Conservation (phyloP, 1,140 invertebrate genomes). For the Ceratina calcarata region DNA sequence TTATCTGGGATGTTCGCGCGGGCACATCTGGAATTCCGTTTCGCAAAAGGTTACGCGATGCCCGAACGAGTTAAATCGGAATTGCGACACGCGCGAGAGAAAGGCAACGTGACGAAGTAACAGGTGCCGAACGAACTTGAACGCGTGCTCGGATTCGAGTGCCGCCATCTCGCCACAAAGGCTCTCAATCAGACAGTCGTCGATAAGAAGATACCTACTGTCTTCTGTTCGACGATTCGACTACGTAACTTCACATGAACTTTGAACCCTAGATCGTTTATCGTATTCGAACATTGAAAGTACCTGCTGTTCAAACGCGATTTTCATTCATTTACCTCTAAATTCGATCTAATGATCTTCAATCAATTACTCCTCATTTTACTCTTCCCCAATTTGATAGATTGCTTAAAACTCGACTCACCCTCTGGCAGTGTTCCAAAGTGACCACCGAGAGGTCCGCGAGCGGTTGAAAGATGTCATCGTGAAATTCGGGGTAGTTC, state of each 20-base stretch:
- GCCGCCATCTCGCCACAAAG: conserved; percentile 58
- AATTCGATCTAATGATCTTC: too few relatives aligned
- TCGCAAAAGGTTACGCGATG: conserved; percentile 43
- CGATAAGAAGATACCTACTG: conserved; percentile 57
- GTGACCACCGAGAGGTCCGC: conserved; percentile 79
- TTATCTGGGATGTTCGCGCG: not conserved
- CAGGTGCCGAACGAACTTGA: conserved; percentile 50
- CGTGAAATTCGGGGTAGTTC: conserved; percentile 79
- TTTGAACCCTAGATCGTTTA: too few relatives aligned
- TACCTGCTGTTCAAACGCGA: too few relatives aligned
- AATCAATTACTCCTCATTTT: too few relatives aligned
- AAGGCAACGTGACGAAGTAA: conserved; percentile 52
- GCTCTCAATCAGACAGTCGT: conserved; percentile 17
- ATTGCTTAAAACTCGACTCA: conserved; percentile 59
- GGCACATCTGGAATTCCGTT: conserved; percentile 5
- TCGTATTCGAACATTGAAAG: too few relatives aligned
- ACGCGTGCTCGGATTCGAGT: conserved; percentile 37
- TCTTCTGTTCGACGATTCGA: not conserved
- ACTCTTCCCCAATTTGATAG: too few relatives aligned
- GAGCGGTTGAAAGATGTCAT: conserved; percentile 80
- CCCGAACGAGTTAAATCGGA: not conserved
- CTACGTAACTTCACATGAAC: too few relatives aligned
- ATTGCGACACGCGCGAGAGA: conserved; percentile 54
- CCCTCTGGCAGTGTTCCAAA: conserved; percentile 78
- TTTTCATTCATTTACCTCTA: too few relatives aligned